Evolutionary conservation across 2,888 invertebrate species (phyloP).

Genomic region (Arctia plantaginis): DNA sequence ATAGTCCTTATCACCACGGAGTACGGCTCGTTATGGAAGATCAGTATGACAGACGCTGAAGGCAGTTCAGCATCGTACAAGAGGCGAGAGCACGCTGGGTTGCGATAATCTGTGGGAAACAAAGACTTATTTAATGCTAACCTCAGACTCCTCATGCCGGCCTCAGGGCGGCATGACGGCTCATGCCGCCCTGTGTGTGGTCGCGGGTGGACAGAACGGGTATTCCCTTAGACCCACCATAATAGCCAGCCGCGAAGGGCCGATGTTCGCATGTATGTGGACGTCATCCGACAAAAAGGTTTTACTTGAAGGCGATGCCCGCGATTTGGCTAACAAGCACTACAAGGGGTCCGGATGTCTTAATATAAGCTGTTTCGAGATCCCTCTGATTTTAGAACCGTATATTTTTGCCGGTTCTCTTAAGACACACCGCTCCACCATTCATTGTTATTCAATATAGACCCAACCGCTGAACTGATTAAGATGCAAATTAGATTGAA

Average conservation of each 20-base stretch:
- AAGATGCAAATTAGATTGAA: neutral
- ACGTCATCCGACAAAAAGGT: no score
- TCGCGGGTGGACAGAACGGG: no score
- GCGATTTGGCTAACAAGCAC: no score
- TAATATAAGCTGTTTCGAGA: neutral
- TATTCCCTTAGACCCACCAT: no score
- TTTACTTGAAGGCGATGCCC: no score
- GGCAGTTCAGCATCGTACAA: slow-evolving; percentile 87
- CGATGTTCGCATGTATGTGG: no score
- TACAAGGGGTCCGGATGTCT: neutral
- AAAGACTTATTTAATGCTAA: neutral
- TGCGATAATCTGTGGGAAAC: slow-evolving; percentile 67
- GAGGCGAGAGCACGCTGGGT: slow-evolving; percentile 76
- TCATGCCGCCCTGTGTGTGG: no score
- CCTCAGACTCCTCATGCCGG: no score
- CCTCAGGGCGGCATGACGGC: no score
- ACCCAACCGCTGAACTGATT: neutral
- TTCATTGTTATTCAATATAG: neutral
- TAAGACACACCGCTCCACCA: neutral
- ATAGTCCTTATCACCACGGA: slow-evolving; percentile 93
- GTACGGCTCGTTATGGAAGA: slow-evolving; percentile 97
- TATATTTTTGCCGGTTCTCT: neutral
- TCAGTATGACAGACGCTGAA: slow-evolving; percentile 92
- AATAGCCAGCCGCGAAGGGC: no score
- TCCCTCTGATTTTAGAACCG: neutral